These are phyloP conservation scores for Drosophila pseudoananassae DNA, from an alignment of 1,140 invertebrate species.

Conservation along the genomic window DNA sequence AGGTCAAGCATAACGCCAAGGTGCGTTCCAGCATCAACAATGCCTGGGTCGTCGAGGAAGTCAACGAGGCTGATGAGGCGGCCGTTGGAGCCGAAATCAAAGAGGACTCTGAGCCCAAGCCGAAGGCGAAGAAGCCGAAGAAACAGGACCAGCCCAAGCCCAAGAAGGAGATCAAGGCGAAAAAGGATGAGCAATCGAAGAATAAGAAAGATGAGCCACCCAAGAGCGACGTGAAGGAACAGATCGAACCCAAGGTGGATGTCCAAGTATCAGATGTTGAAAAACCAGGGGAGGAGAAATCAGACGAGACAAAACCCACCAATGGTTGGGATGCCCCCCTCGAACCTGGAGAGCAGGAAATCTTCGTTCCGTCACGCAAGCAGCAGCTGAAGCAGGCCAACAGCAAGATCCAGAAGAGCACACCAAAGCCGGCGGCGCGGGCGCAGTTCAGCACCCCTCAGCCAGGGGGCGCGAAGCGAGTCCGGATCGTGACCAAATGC, in stretches of 20 bases:
- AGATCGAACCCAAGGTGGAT: neutral
- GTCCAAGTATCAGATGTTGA: neutral
- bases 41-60: constrained; percentile 74
- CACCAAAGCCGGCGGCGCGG: constrained; percentile 32
- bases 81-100: neutral
- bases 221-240: constrained; percentile 6
- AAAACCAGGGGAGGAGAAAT: neutral
- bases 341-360: constrained; percentile 83
- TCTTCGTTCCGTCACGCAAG: constrained; percentile 84
- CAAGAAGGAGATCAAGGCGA: constrained; percentile 4
- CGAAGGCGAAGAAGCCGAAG: constrained; percentile 14
- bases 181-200: constrained; percentile 18
- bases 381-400: constrained; percentile 68
- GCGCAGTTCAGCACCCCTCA: constrained; percentile 28
- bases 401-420: constrained; percentile 43
- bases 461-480: constrained; percentile 73
- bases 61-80: constrained; percentile 12
- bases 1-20: constrained; percentile 56
- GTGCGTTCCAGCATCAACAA: constrained; percentile 56
- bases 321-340: constrained; percentile 80
- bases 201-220: constrained; percentile 2
- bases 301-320: neutral
- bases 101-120: constrained; percentile 26
- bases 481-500: constrained; percentile 88
- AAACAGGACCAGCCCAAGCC: constrained; percentile 28